Evolutionary conservation across 2,113 vertebrate genomes (phyloP).

Genomic region (Catharus minimus): DNA sequence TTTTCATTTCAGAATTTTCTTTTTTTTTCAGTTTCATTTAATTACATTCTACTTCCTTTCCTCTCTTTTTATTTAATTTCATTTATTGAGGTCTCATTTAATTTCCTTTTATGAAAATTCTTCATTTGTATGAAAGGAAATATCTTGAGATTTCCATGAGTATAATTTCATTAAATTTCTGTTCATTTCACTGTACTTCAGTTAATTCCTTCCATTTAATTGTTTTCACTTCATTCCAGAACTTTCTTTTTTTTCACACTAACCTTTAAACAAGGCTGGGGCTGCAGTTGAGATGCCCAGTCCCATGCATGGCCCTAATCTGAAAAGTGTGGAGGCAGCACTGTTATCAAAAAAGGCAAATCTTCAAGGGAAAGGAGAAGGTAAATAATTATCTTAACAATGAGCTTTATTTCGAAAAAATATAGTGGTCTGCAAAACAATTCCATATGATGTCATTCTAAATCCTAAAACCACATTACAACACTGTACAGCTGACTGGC

Average conservation of each 20-base stretch:
- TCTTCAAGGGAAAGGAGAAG: neutral
- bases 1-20: neutral
- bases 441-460: neutral
- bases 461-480: neutral
- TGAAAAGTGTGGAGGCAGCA: neutral
- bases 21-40: neutral
- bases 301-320: neutral
- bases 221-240: neutral
- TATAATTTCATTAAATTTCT: neutral
- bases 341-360: neutral
- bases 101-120: neutral
- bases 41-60: neutral
- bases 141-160: neutral
- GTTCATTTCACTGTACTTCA: neutral
- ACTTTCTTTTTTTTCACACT: neutral
- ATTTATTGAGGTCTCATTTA: neutral
- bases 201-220: neutral
- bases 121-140: neutral
- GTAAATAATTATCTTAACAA: neutral
- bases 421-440: neutral
- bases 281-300: neutral
- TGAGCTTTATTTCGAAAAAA: neutral
- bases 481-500: neutral
- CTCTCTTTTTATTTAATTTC: neutral
- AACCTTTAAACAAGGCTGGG: neutral